These are phyloP conservation scores for Cylas formicarius DNA, from an alignment of 1,140 invertebrate species.

Conservation along the genomic window DNA sequence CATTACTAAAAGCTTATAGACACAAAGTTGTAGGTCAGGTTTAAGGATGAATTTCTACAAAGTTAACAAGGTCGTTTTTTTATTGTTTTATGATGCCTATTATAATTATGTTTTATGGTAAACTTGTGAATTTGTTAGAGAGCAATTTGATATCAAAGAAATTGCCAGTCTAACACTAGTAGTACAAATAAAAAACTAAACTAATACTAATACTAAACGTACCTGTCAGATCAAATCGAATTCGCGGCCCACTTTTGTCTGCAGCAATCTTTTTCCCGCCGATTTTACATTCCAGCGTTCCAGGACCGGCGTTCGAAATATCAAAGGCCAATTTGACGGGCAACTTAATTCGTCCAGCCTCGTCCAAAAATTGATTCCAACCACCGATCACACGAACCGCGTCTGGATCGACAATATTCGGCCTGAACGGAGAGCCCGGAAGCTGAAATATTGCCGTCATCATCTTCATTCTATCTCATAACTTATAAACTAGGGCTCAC, in stretches of 20 bases:
- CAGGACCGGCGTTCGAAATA: constrained; percentile 67
- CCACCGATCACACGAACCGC: constrained; percentile 60
- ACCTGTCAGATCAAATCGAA: constrained; percentile 49
- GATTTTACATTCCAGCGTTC: constrained; percentile 57
- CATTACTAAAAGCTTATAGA: no score
- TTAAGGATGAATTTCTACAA: no score
- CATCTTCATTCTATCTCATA: not conserved
- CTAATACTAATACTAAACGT: no score
- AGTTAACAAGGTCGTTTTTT: no score
- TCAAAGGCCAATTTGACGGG: constrained; percentile 70
- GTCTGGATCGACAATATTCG: constrained; percentile 33
- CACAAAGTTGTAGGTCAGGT: no score
- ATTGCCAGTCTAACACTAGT: no score
- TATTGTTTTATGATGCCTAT: no score
- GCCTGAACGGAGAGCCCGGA: constrained; percentile 39
- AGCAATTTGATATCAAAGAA: no score
- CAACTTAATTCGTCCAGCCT: constrained; percentile 67
- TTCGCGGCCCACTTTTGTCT: constrained; percentile 35
- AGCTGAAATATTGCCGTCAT: constrained; percentile 27
- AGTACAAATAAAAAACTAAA: no score
- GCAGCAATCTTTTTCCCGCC: constrained; percentile 50
- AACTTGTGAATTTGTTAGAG: no score
- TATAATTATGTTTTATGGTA: no score
- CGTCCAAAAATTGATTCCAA: constrained; percentile 70
- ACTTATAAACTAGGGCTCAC: constrained; percentile 27